Evolutionary conservation across 2,888 invertebrate genomes (phyloP).

Genomic region (Ichneumon xanthorius): DNA sequence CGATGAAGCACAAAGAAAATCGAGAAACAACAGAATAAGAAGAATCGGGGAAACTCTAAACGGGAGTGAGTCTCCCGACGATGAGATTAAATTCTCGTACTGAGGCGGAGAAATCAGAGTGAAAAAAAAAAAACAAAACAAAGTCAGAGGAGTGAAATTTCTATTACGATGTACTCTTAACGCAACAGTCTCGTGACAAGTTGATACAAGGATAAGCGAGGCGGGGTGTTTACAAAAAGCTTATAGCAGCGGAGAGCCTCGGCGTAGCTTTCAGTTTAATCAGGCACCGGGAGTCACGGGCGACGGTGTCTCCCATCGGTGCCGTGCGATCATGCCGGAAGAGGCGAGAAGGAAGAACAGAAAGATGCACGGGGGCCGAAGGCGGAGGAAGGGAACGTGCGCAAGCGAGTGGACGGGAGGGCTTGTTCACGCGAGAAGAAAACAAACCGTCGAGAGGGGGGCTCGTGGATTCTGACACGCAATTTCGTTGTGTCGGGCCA

Average conservation of each 20-base stretch:
- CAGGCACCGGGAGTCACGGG: conserved; percentile 31
- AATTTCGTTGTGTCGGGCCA: conserved; percentile 50
- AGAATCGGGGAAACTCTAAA: background rate
- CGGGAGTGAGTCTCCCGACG: background rate
- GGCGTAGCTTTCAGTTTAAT: conserved; percentile 60
- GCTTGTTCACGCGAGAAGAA: conserved; percentile 60
- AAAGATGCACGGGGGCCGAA: background rate
- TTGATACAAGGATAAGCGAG: conserved; percentile 22
- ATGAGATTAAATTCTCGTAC: background rate
- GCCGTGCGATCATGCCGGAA: background rate
- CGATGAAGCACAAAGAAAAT: no score
- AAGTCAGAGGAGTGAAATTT: background rate
- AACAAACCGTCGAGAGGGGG: conserved; percentile 51
- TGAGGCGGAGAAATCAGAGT: background rate
- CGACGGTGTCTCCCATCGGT: background rate
- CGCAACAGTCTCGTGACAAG: conserved; percentile 20
- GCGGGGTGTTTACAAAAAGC: conserved; percentile 42
- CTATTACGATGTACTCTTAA: conserved; percentile 3
- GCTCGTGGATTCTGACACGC: conserved; percentile 42
- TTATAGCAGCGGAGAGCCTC: conserved; percentile 12
- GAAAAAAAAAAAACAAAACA: background rate
- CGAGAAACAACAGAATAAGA: background rate
- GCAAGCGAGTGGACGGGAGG: conserved; percentile 33
- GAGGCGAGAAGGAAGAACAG: conserved; percentile 11
- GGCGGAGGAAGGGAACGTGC: background rate